Evolutionary conservation across 2,113 vertebrate genomes (phyloP).

Genomic region (Ia io): DNA sequence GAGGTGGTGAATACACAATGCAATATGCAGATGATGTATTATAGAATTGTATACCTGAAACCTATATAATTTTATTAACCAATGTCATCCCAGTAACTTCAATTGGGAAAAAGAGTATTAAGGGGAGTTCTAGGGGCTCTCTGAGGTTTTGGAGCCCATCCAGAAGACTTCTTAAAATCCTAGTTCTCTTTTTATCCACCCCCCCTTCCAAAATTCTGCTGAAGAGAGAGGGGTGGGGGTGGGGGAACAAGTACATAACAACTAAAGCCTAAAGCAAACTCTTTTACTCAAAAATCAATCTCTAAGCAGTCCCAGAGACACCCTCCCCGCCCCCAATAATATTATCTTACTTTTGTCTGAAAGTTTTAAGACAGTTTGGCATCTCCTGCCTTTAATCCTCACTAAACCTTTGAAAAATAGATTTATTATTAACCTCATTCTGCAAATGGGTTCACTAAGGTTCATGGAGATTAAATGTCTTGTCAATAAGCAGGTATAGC

Average conservation of each 20-base stretch:
- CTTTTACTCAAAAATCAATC: not conserved
- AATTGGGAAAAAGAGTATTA: not conserved
- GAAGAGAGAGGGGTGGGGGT: not conserved
- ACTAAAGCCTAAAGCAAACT: slow-evolving; percentile 24
- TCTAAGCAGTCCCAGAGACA: not conserved
- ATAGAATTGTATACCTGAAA: not conserved
- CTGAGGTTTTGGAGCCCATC: slow-evolving; percentile 47
- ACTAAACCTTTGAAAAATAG: not conserved
- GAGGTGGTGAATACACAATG: not conserved
- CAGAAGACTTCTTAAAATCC: slow-evolving; percentile 49
- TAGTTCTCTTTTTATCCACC: slow-evolving; percentile 35
- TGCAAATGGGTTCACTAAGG: not conserved
- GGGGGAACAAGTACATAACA: not conserved
- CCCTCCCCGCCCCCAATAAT: not conserved
- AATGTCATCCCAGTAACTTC: not conserved
- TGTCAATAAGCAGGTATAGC: not conserved
- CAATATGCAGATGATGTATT: not conserved
- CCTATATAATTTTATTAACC: not conserved
- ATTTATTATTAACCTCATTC: slow-evolving; percentile 34
- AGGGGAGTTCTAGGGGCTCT: not conserved
- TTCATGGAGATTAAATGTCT: slow-evolving; percentile 31
- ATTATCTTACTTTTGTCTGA: slow-evolving; percentile 19
- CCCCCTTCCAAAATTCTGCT: slow-evolving; percentile 38
- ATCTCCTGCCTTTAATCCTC: slow-evolving; percentile 7
- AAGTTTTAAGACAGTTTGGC: not conserved